Evolutionary conservation across 2,797 vertebrate genomes (phyloP).

Genomic region (Holocentrus rufus): DNA sequence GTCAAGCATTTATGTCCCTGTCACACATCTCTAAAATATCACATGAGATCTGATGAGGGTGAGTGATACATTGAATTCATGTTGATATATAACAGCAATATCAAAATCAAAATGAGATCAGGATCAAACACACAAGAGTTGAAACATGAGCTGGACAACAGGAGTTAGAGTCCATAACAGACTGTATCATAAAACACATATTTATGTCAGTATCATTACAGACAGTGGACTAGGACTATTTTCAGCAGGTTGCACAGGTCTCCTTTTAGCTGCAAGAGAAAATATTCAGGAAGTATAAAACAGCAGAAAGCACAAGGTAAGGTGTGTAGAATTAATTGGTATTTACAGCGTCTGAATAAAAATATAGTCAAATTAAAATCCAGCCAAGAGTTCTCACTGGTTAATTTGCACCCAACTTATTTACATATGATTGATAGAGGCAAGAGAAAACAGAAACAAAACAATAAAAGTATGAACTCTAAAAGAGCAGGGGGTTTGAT

Average conservation of each 20-base stretch:
- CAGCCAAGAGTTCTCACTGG: constrained; percentile 40
- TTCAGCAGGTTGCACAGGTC: neutral
- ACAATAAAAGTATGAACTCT: constrained; percentile 33
- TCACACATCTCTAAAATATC: constrained; percentile 3
- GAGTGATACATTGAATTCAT: neutral
- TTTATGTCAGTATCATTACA: neutral
- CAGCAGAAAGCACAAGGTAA: neutral
- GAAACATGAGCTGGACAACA: constrained; percentile 4
- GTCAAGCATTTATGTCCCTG: neutral
- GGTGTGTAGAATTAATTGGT: neutral
- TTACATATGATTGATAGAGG: constrained; percentile 48
- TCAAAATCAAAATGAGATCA: constrained; percentile 5
- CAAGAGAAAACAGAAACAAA: constrained; percentile 48
- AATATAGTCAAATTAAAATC: constrained; percentile 27
- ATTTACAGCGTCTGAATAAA: constrained; percentile 33
- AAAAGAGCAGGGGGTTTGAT: constrained; percentile 35
- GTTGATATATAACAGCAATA: constrained; percentile 9
- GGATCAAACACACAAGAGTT: neutral
- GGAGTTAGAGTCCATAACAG: constrained; percentile 14
- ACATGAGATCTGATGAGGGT: constrained; percentile 19
- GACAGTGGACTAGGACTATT: neutral
- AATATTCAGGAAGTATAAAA: neutral
- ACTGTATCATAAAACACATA: constrained; percentile 29
- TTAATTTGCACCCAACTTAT: constrained; percentile 51
- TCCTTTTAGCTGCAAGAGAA: neutral